phyloP scores from a whole-genome alignment of 2,888 invertebrate genomes.

The Polyploca ridens region DNA sequence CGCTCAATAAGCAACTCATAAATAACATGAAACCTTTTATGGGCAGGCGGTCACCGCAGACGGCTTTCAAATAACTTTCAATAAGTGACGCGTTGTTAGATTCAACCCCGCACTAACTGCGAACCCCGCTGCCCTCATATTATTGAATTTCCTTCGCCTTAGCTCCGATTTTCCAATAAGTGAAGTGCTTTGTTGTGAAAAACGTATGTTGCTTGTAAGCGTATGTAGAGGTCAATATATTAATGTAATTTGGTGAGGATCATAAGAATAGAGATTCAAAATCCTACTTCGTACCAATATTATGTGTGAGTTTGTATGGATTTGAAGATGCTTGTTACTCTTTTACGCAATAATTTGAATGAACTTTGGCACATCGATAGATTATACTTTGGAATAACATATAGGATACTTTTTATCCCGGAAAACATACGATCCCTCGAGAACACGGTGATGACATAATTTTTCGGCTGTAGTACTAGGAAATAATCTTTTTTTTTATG shows the following conservation, averaged over 20 bases:
- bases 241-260: neutral
- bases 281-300: too few relatives aligned
- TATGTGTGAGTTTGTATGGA: too few relatives aligned
- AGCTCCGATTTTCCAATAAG: constrained; percentile 59
- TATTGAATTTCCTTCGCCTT: constrained; percentile 62
- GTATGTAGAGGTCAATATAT: neutral
- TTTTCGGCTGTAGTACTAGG: too few relatives aligned
- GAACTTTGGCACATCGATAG: too few relatives aligned
- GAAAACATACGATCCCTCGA: too few relatives aligned
- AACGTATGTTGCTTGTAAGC: constrained; percentile 18
- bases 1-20: constrained; percentile 39
- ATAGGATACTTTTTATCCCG: too few relatives aligned
- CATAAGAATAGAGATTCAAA: too few relatives aligned
- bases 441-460: too few relatives aligned
- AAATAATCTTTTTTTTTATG: too few relatives aligned
- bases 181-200: constrained; percentile 52
- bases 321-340: too few relatives aligned
- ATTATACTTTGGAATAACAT: too few relatives aligned
- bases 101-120: constrained; percentile 30
- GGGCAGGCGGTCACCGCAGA: constrained; percentile 51
- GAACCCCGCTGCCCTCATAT: constrained; percentile 44
- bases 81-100: constrained; percentile 51
- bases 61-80: constrained; percentile 63
- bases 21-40: constrained; percentile 47
- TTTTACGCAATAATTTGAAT: too few relatives aligned